Evolutionary conservation across 2,797 vertebrate species (phyloP).

Genomic region (Odontamblyopus rebecca): DNA sequence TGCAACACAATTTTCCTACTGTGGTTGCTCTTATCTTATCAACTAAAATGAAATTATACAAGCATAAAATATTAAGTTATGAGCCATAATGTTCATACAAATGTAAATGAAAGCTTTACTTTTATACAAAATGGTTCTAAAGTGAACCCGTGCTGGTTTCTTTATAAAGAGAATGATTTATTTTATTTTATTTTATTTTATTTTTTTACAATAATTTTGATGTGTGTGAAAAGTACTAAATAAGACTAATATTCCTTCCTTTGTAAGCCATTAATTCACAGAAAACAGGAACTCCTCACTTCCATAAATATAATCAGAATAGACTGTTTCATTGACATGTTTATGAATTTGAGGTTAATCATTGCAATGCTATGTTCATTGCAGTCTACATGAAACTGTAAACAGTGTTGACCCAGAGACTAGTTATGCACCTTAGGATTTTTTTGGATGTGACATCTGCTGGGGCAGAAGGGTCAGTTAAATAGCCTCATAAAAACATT

Average conservation of each 20-base stretch:
- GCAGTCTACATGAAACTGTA: constrained; percentile 15
- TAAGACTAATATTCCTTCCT: too few species aligned
- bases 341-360: neutral
- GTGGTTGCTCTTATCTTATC: too few species aligned
- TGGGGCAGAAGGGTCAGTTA: constrained; percentile 59
- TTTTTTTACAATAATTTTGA: too few species aligned
- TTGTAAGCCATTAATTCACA: neutral
- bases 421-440: constrained; percentile 37
- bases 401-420: constrained; percentile 35
- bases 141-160: neutral
- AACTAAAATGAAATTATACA: too few species aligned
- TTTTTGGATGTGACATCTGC: constrained; percentile 63
- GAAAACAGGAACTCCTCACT: neutral
- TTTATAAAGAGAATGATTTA: too few species aligned
- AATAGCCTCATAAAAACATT: constrained; percentile 53
- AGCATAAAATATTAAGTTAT: too few species aligned
- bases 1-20: too few species aligned
- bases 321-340: neutral
- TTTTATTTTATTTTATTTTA: too few species aligned
- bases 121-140: neutral
- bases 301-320: neutral
- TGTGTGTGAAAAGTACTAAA: too few species aligned
- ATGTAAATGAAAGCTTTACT: neutral
- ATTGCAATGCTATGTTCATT: constrained; percentile 2
- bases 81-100: too few species aligned